Evolutionary conservation across 2,888 invertebrate species (phyloP).

Genomic region (Noctua janthina): DNA sequence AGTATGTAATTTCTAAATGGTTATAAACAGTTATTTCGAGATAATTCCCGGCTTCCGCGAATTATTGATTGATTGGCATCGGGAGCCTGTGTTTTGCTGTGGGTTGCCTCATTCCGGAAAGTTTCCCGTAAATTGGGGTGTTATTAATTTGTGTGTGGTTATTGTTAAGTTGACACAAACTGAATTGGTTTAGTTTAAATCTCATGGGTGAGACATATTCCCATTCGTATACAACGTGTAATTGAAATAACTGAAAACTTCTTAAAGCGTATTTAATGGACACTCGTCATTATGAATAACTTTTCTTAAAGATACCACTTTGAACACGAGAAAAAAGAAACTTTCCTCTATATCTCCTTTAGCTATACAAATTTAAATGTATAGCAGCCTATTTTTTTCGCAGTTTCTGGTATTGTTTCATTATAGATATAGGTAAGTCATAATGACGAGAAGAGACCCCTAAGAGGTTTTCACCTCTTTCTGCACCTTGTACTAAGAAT

Average conservation of each 20-base stretch:
- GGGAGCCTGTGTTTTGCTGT: conserved; percentile 42
- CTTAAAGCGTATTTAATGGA: too few relatives aligned
- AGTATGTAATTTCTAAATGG: conserved; percentile 67
- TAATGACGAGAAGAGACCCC: not conserved
- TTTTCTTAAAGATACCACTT: not conserved
- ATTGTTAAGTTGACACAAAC: not conserved
- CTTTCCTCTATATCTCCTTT: not conserved
- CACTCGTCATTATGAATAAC: not conserved
- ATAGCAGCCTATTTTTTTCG: not conserved
- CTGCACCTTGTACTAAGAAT: not conserved
- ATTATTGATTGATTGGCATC: conserved; percentile 68
- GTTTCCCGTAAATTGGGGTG: conserved; percentile 7
- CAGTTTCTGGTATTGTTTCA: not conserved
- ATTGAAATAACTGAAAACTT: not conserved
- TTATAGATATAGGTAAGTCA: not conserved
- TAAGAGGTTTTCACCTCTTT: not conserved
- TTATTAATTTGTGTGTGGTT: not conserved
- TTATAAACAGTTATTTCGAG: conserved; percentile 66
- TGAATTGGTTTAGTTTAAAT: not conserved
- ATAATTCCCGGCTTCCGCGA: conserved; percentile 65
- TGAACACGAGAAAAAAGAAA: not conserved
- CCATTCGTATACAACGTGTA: too few relatives aligned
- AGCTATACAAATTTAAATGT: not conserved
- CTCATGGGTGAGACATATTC: not conserved
- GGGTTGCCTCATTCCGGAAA: conserved; percentile 37